A percentile compares a stretch with the other conserved stretches of the same genome.
Conservation (phyloP, 2,113 vertebrate genomes). For the Perca flavescens region DNA sequence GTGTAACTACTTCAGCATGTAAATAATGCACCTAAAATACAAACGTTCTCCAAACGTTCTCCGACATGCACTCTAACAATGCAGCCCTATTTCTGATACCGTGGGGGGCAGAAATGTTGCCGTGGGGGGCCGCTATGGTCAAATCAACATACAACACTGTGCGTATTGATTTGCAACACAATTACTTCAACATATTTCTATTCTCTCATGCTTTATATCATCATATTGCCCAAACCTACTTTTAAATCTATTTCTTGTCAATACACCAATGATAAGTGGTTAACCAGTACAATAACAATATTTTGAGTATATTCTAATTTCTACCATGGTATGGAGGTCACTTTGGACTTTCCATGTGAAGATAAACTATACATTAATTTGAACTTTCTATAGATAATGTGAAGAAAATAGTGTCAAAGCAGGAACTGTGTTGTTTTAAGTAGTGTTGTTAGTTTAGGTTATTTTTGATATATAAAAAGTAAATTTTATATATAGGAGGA, state of each 20-base stretch:
- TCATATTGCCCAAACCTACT: neutral
- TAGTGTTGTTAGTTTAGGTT: neutral
- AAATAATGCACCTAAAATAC: too few relatives aligned
- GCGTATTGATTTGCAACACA: neutral
- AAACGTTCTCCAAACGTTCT: too few relatives aligned
- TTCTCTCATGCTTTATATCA: neutral
- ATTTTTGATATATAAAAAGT: neutral
- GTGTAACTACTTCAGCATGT: too few relatives aligned
- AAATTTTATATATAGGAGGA: too few relatives aligned
- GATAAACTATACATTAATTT: neutral
- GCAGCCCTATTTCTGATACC: too few relatives aligned
- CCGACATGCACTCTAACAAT: too few relatives aligned
- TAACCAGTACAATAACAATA: neutral
- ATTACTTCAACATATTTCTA: neutral
- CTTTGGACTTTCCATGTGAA: slow-evolving; percentile 10
- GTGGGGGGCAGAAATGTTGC: too few relatives aligned
- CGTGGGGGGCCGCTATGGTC: too few relatives aligned
- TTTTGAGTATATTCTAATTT: neutral
- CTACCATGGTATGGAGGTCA: neutral
- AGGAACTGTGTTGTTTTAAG: neutral
- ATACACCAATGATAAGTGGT: too few relatives aligned
- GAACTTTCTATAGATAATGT: neutral
- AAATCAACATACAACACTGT: too few relatives aligned
- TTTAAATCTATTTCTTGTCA: neutral
- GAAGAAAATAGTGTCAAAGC: neutral